Conservation (phyloP, 2,888 invertebrate genomes). For the Acleris laterana region DNA sequence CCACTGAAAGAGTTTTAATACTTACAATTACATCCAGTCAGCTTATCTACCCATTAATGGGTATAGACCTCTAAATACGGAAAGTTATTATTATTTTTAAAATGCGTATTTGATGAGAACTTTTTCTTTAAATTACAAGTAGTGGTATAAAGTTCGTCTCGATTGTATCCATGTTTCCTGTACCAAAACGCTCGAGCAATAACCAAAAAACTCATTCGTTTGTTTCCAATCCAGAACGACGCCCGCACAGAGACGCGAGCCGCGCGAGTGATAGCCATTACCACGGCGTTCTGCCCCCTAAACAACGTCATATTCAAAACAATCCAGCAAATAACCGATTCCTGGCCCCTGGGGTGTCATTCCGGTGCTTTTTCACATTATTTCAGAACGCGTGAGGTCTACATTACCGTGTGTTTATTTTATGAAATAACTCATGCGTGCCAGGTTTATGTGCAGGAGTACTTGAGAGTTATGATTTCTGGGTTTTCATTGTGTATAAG, state of each 20-base stretch:
- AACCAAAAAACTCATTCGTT: not conserved
- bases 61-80: too few species aligned
- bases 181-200: too few species aligned
- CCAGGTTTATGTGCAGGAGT: conserved; percentile 46
- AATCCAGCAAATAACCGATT: conserved; percentile 81
- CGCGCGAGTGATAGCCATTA: not conserved
- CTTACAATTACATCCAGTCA: too few species aligned
- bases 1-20: too few species aligned
- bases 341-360: conserved; percentile 74
- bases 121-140: too few species aligned
- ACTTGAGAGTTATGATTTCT: conserved; percentile 48
- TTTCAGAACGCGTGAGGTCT: conserved; percentile 60
- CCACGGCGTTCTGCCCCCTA: conserved; percentile 6
- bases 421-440: conserved; percentile 65
- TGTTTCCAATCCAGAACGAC: conserved; percentile 5
- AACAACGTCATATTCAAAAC: conserved; percentile 71
- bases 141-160: too few species aligned
- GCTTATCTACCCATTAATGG: too few species aligned
- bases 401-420: conserved; percentile 79
- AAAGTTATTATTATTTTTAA: too few species aligned
- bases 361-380: conserved; percentile 73
- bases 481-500: conserved; percentile 23
- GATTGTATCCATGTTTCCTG: too few species aligned
- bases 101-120: too few species aligned
- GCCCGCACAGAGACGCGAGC: conserved; percentile 4